Conservation (phyloP, 1,140 invertebrate species). For the Drosophila carrolli region DNA sequence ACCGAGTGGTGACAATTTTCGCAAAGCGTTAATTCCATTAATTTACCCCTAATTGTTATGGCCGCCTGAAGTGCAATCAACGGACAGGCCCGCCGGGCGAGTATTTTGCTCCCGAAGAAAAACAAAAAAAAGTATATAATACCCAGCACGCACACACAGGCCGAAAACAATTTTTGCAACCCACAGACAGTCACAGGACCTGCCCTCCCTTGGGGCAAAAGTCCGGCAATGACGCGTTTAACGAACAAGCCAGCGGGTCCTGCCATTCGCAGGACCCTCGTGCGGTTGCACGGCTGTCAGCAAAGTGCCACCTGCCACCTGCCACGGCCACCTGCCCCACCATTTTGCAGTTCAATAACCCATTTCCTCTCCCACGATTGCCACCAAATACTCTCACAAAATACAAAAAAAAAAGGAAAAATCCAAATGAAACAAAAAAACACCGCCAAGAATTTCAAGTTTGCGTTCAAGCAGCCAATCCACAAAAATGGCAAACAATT, state of each 20-base stretch:
- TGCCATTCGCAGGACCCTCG: slow-evolving; percentile 45
- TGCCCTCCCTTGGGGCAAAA: slow-evolving; percentile 18
- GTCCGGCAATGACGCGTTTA: slow-evolving; percentile 44
- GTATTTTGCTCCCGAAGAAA: slow-evolving; percentile 35
- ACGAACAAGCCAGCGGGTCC: slow-evolving; percentile 32
- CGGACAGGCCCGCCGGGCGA: slow-evolving; percentile 34
- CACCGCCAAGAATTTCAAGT: slow-evolving; percentile 18
- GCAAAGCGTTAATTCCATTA: slow-evolving; percentile 75
- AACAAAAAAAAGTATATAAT: slow-evolving; percentile 18
- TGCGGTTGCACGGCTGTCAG: slow-evolving; percentile 35
- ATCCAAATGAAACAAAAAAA: slow-evolving; percentile 12
- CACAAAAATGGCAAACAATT: slow-evolving; percentile 73
- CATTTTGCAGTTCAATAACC: slow-evolving; percentile 70
- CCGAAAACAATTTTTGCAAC: slow-evolving; percentile 49
- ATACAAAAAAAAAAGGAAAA: background rate
- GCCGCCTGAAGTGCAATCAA: slow-evolving; percentile 77
- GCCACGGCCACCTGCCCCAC: slow-evolving; percentile 8
- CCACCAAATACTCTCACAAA: slow-evolving; percentile 1
- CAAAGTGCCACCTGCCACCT: slow-evolving; percentile 19
- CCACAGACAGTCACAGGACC: slow-evolving; percentile 1
- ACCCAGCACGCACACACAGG: slow-evolving; percentile 25
- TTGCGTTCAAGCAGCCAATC: slow-evolving; percentile 48
- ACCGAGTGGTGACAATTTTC: slow-evolving; percentile 60
- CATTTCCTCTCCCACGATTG: slow-evolving; percentile 32
- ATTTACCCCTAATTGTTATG: slow-evolving; percentile 79